A percentile compares a stretch with the other conserved stretches of the same genome.
These are phyloP conservation scores for Hedychridium roseum DNA, from an alignment of 2,888 invertebrate species.

Conservation along the genomic window DNA sequence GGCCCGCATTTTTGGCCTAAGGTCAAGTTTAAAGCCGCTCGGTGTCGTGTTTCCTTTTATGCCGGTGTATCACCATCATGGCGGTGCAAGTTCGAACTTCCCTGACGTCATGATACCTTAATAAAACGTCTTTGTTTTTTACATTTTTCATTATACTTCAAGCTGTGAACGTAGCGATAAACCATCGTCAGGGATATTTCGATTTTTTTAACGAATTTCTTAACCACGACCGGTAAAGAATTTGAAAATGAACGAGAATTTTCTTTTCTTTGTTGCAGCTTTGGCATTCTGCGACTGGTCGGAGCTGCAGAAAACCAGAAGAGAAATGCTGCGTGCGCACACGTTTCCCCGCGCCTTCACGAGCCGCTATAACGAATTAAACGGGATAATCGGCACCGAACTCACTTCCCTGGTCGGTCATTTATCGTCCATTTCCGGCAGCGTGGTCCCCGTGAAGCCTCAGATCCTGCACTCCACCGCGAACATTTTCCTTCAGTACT, in stretches of 20 bases:
- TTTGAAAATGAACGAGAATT: not conserved
- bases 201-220: too few relatives aligned
- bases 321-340: constrained; percentile 69
- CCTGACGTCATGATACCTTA: too few relatives aligned
- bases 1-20: too few relatives aligned
- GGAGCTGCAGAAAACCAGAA: constrained; percentile 69
- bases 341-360: constrained; percentile 70
- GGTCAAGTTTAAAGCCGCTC: constrained; percentile 31
- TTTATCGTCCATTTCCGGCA: constrained; percentile 38
- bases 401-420: constrained; percentile 53
- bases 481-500: constrained; percentile 71
- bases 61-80: too few relatives aligned
- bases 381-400: constrained; percentile 65
- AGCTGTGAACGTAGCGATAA: too few relatives aligned
- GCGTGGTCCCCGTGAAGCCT: constrained; percentile 61
- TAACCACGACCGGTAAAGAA: too few relatives aligned
- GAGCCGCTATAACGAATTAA: constrained; percentile 66
- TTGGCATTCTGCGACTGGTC: constrained; percentile 78
- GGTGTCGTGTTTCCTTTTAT: too few relatives aligned
- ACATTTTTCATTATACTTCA: too few relatives aligned
- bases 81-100: too few relatives aligned
- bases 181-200: not conserved
- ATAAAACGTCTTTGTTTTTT: not conserved
- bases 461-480: constrained; percentile 67
- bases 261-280: constrained; percentile 62